Conservation (phyloP, 2,888 invertebrate genomes). For the Pterostichus niger region DNA sequence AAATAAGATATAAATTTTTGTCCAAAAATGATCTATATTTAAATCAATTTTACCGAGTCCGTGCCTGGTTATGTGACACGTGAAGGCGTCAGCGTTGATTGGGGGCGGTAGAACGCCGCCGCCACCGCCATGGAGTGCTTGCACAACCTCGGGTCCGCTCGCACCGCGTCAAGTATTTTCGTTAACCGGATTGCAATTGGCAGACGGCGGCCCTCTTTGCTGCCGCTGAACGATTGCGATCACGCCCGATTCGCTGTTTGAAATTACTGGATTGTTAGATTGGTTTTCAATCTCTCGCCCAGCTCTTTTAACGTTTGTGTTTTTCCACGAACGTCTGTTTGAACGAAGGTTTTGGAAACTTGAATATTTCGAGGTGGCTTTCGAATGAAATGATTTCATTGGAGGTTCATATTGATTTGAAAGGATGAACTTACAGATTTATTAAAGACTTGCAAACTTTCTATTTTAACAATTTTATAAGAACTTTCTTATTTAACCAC, state of each 20-base stretch:
- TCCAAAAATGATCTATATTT: no score
- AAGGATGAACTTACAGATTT: slow-evolving; percentile 21
- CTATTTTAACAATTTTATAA: no score
- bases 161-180: slow-evolving; percentile 66
- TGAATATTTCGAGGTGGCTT: background rate
- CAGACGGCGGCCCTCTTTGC: slow-evolving; percentile 11
- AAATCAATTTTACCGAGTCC: no score
- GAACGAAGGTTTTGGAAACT: background rate
- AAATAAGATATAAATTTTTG: no score
- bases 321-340: slow-evolving; percentile 21
- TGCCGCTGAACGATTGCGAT: slow-evolving; percentile 13
- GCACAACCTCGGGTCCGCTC: slow-evolving; percentile 59
- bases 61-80: background rate
- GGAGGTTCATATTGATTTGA: slow-evolving; percentile 23
- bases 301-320: slow-evolving; percentile 29
- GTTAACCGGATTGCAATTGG: slow-evolving; percentile 68
- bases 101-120: slow-evolving; percentile 6
- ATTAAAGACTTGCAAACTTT: background rate
- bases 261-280: slow-evolving; percentile 66
- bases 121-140: slow-evolving; percentile 55
- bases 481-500: no score
- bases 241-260: slow-evolving; percentile 65
- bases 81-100: slow-evolving; percentile 42
- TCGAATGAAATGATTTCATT: slow-evolving; percentile 31
- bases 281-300: slow-evolving; percentile 61